Evolutionary conservation across 1,140 invertebrate genomes (phyloP), one percentile per base, ranked within the genome.

Genomic region (Wasmannia auropunctata): DNA sequence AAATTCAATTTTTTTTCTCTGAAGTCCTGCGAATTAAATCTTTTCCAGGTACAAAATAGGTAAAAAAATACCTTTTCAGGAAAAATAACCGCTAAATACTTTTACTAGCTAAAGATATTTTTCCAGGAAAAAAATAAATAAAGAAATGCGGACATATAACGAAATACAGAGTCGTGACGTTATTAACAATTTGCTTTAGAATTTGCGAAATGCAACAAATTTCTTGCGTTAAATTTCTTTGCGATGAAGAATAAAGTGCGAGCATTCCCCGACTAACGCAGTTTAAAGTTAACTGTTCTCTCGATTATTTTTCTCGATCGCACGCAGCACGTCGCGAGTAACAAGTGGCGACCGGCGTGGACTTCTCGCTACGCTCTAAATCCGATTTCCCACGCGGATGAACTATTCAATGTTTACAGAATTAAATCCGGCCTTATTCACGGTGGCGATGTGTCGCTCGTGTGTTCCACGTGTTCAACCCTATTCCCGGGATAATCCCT

Each of bases 351-450:
- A 43, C 8, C 62, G 10, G 34, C 60, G n/a, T n/a, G n/a, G n/a
- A 19, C 3, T 28, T 7, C 8, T 46, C 19, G 7, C 25, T 7
- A 3, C 10, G 31, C n/a, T 80, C 22, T 34, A 40, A 56, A 40
- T 25, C 11, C 19, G 11, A 46, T 58, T 58, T 70, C 28, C 34
- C 19, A 54, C 25, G 54, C 63, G 40, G 49, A 86, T 69, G 65
- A 76, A 54, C 43, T 54, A 43, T 58, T 86, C 31, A 67, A 72
- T 86, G 77, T 86, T 89, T 72, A 76, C 85, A 51, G 28, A 51
- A 49, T 63, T 31, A 28, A 76, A 34, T 25, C 16, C 14, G 37
- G 8, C 46, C 19, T 69, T 34, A 34, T 37, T 89, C 11, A 8
- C 43, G 6, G 8, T 16, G 34, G 34, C 10, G n/a, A n/a, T n/a